Percentiles rank a stretch among this genome's conserved stretches.
phyloP scores from a whole-genome alignment of 2,797 vertebrate species.

The Labroides dimidiatus region DNA sequence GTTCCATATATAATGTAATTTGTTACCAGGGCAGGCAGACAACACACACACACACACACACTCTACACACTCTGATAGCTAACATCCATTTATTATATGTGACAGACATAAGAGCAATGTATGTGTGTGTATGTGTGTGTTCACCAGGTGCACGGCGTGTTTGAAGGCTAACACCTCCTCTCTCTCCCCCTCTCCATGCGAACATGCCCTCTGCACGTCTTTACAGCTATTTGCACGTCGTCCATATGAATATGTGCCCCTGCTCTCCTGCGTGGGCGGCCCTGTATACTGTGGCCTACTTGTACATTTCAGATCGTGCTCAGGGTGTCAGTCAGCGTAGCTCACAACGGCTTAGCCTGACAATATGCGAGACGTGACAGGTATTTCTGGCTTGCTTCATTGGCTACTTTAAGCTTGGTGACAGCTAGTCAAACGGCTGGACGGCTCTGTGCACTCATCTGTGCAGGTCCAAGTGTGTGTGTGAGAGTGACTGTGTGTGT shows the following conservation, averaged over 20 bases:
- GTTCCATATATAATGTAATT: constrained; percentile 49
- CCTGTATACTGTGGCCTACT: constrained; percentile 40
- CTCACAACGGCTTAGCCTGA: constrained; percentile 53
- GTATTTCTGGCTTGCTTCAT: constrained; percentile 71
- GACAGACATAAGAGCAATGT: constrained; percentile 26
- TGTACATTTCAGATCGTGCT: constrained; percentile 55
- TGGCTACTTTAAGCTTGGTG: constrained; percentile 73
- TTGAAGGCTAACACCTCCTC: not conserved
- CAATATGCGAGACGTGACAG: constrained; percentile 69
- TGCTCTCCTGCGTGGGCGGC: constrained; percentile 10
- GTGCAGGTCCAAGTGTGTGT: constrained; percentile 27
- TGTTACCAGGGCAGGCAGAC: constrained; percentile 53
- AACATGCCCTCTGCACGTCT: constrained; percentile 20
- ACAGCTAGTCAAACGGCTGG: constrained; percentile 76
- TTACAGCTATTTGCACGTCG: constrained; percentile 37
- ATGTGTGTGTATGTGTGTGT: constrained; percentile 8
- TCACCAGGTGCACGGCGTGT: constrained; percentile 11
- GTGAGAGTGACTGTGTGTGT: not conserved
- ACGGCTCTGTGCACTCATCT: constrained; percentile 71
- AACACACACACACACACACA: constrained; percentile 4
- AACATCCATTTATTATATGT: constrained; percentile 54
- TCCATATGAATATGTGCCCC: constrained; percentile 35
- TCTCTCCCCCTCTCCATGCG: constrained; percentile 1
- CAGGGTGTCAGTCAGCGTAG: constrained; percentile 57
- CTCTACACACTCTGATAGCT: not conserved